Percentiles rank a stretch among this genome's conserved stretches.
These are phyloP conservation scores for Anseranas semipalmata DNA, from an alignment of 2,113 vertebrate genomes.

Conservation along the genomic window DNA sequence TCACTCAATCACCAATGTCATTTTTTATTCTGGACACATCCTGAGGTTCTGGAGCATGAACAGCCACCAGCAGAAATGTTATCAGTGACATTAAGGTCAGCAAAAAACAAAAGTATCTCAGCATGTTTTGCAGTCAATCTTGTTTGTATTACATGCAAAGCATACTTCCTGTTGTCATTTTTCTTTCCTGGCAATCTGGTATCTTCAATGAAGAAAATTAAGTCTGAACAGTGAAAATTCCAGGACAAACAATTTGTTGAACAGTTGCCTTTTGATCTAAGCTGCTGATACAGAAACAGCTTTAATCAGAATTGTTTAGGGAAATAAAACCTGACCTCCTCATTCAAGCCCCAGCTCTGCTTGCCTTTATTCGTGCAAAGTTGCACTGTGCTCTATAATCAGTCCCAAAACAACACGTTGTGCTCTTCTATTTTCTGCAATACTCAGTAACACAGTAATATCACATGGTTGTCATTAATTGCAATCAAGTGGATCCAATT, in stretches of 20 bases:
- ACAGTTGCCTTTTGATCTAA: conserved; percentile 14
- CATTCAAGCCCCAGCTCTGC: not conserved
- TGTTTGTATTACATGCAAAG: conserved; percentile 4
- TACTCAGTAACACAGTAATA: not conserved
- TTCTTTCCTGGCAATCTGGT: not conserved
- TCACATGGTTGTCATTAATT: accelerated
- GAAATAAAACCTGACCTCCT: not conserved
- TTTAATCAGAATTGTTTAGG: conserved; percentile 5
- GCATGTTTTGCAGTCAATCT: not conserved
- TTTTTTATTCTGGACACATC: not conserved
- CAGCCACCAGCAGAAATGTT: not conserved
- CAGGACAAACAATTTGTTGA: not conserved
- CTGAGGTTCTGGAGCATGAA: not conserved
- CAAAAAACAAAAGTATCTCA: not conserved
- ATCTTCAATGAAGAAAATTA: conserved; percentile 22
- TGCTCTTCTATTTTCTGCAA: not conserved
- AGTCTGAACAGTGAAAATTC: conserved; percentile 4
- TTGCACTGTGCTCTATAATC: not conserved
- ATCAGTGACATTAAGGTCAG: not conserved
- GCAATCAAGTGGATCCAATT: not conserved
- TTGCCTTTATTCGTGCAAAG: not conserved
- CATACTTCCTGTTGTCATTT: conserved; percentile 12
- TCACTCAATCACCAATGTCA: not conserved
- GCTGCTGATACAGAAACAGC: not conserved
- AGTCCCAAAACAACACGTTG: accelerated